These are phyloP conservation scores for Telmatherina bonti DNA, from an alignment of 2,797 vertebrate species.

Conservation along the genomic window DNA sequence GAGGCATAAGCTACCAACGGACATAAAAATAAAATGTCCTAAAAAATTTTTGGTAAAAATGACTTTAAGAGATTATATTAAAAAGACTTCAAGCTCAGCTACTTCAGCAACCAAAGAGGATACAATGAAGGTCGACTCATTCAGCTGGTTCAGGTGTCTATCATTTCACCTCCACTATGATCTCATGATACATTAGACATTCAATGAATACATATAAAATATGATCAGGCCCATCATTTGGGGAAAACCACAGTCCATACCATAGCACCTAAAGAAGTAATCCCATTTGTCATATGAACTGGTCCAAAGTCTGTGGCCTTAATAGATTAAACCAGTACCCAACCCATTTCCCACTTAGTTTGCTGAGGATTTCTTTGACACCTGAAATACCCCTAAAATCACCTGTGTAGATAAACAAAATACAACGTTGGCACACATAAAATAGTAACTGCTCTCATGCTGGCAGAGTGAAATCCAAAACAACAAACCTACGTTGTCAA, in stretches of 20 bases:
- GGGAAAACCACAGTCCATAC: slow-evolving; percentile 48
- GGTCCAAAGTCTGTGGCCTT: slow-evolving; percentile 43
- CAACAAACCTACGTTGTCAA: slow-evolving; percentile 23
- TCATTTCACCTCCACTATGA: slow-evolving; percentile 48
- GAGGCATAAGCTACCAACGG: too few species aligned
- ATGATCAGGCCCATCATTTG: slow-evolving; percentile 46
- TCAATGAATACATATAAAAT: slow-evolving; percentile 58
- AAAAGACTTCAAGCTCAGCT: slow-evolving; percentile 29
- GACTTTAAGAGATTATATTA: too few species aligned
- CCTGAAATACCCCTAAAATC: slow-evolving; percentile 28
- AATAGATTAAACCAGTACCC: slow-evolving; percentile 29
- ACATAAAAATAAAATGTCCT: too few species aligned
- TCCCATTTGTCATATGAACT: slow-evolving; percentile 58
- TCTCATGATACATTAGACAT: slow-evolving; percentile 59
- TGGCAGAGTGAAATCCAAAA: slow-evolving; percentile 41
- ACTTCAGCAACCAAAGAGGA: slow-evolving; percentile 45
- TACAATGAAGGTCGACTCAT: slow-evolving; percentile 59
- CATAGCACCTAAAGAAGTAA: slow-evolving; percentile 38
- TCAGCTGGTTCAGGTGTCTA: too few species aligned
- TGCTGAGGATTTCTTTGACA: slow-evolving; percentile 45
- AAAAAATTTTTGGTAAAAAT: too few species aligned
- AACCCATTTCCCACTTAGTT: slow-evolving; percentile 35
- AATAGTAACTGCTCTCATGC: too few species aligned
- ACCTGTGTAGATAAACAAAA: slow-evolving; percentile 24
- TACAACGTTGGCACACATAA: too few species aligned